Conservation (phyloP, 2,888 invertebrate genomes). For the Cryptocephalus moraei region DNA sequence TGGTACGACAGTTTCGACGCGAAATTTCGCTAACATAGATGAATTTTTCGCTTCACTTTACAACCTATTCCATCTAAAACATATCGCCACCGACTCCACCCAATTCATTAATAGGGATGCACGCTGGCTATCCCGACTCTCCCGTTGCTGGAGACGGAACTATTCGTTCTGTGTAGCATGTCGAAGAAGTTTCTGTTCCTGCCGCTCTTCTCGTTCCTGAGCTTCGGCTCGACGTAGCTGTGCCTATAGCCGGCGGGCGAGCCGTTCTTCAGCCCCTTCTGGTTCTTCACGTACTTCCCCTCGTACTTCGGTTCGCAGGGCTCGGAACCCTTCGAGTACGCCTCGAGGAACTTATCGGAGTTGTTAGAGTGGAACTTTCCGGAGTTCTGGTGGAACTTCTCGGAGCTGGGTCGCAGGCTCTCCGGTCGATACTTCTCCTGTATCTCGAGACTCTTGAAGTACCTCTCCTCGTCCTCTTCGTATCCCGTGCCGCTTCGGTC, state of each 20-base stretch:
- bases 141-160: constrained; percentile 33
- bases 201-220: constrained; percentile 32
- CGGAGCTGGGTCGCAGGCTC: constrained; percentile 41
- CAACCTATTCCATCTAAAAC: too few species aligned
- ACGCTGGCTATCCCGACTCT: constrained; percentile 38
- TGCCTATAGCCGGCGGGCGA: constrained; percentile 40
- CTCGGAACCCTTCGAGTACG: constrained; percentile 31
- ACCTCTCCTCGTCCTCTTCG: constrained; percentile 19
- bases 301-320: constrained; percentile 24
- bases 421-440: constrained; percentile 24
- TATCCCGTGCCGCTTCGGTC: constrained; percentile 31
- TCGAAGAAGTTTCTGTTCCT: constrained; percentile 30
- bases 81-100: too few species aligned
- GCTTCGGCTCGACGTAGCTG: constrained; percentile 56
- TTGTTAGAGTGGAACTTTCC: too few species aligned
- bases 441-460: constrained; percentile 10
- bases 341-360: constrained; percentile 30
- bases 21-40: too few species aligned
- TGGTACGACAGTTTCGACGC: too few species aligned
- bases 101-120: constrained; percentile 32
- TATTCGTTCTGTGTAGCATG: constrained; percentile 36
- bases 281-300: constrained; percentile 28
- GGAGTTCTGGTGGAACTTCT: constrained; percentile 21
- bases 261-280: constrained; percentile 20
- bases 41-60: too few species aligned